A percentile compares a stretch with the other conserved stretches of the same genome.
Evolutionary conservation across 2,888 invertebrate genomes (phyloP).

Genomic region (Aphidius colemani): DNA sequence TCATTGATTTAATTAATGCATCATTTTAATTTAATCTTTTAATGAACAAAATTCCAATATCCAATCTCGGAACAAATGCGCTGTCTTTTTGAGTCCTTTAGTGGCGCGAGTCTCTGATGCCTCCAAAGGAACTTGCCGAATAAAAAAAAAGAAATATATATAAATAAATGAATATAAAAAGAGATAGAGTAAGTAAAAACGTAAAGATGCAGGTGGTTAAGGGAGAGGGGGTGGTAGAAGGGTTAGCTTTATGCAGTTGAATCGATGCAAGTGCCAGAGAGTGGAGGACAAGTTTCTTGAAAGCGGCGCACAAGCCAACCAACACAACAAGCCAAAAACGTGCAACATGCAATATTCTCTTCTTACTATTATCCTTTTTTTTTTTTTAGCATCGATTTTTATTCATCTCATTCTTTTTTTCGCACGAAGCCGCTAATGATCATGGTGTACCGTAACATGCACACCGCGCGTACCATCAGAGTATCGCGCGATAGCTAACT

Average conservation of each 20-base stretch:
- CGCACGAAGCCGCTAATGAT: constrained; percentile 5
- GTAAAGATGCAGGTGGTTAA: too few relatives aligned
- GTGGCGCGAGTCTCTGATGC: too few relatives aligned
- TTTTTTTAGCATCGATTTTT: not conserved
- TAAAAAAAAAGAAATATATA: constrained; percentile 1
- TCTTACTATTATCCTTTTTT: not conserved
- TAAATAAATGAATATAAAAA: constrained; percentile 8
- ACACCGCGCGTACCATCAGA: not conserved
- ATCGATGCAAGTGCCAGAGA: constrained; percentile 31
- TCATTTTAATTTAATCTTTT: not conserved
- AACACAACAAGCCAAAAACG: constrained; percentile 2
- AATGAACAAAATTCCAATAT: not conserved
- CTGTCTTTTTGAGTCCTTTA: too few relatives aligned
- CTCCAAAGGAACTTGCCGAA: not conserved
- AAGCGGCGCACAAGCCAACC: constrained; percentile 32
- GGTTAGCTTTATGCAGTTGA: constrained; percentile 33
- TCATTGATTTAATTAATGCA: too few relatives aligned
- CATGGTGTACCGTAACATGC: constrained; percentile 1
- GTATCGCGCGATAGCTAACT: not conserved
- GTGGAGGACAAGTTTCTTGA: constrained; percentile 37
- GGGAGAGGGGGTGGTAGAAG: not conserved
- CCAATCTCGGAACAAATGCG: not conserved
- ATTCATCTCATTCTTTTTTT: not conserved
- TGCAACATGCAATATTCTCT: not conserved
- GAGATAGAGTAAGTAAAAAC: not conserved